These are phyloP conservation scores for Melinaea menophilus DNA, from an alignment of 2,888 invertebrate species.

Conservation along the genomic window DNA sequence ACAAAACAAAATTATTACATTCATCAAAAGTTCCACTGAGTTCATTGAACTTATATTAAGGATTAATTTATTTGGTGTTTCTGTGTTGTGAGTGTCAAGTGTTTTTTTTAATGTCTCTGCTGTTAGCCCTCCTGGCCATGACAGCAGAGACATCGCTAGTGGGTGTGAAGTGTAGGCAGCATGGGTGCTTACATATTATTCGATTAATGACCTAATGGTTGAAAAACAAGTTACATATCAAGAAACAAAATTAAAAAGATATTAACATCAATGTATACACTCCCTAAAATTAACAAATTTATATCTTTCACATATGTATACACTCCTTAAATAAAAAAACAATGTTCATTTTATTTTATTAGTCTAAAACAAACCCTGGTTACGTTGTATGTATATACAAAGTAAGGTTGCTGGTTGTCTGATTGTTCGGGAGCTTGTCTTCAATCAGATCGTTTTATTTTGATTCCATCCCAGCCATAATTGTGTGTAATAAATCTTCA, in stretches of 20 bases:
- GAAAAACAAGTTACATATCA: not conserved
- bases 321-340: no score
- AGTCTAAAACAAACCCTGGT: not conserved
- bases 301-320: no score
- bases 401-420: conserved; percentile 4
- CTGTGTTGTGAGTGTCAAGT: not conserved
- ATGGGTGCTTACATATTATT: not conserved
- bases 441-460: conserved; percentile 41
- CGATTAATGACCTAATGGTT: not conserved
- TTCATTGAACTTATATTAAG: no score
- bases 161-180: not conserved
- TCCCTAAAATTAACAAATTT: no score
- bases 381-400: not conserved
- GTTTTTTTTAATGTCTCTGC: not conserved
- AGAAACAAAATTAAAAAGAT: not conserved
- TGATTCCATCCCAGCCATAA: conserved; percentile 45
- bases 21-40: no score
- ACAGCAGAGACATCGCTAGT: not conserved
- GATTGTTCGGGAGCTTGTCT: conserved; percentile 28
- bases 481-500: conserved; percentile 65
- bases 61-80: not conserved
- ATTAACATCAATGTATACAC: not conserved
- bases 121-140: no score
- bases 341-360: not conserved
- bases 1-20: no score